Percentiles rank a stretch among this genome's conserved stretches.
Evolutionary conservation across 1,140 invertebrate genomes (phyloP).

Genomic region (Phthorimaea operculella): DNA sequence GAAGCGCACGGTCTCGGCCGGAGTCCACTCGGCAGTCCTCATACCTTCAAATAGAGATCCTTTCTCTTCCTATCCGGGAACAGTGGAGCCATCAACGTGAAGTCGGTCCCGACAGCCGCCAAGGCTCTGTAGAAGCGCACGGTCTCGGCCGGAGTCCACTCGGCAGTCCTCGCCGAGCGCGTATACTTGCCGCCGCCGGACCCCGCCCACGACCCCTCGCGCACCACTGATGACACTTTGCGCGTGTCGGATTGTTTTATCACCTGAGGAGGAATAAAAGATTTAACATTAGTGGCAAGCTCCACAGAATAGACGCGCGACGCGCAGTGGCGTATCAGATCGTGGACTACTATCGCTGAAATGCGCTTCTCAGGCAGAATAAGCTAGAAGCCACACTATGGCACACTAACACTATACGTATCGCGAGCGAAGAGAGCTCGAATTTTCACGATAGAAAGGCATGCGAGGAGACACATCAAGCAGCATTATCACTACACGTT

Average conservation of each 20-base stretch:
- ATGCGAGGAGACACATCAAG: too few relatives aligned
- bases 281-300: too few relatives aligned
- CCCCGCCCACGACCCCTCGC: slow-evolving; percentile 70
- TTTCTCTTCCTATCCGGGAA: slow-evolving; percentile 81
- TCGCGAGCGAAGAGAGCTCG: too few relatives aligned
- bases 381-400: too few relatives aligned
- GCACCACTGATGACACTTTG: slow-evolving; percentile 70
- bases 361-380: too few relatives aligned
- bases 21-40: slow-evolving; percentile 73
- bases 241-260: slow-evolving; percentile 79
- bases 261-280: slow-evolving; percentile 37
- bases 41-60: slow-evolving; percentile 82
- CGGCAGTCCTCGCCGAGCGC: slow-evolving; percentile 70
- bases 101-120: slow-evolving; percentile 88
- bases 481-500: too few relatives aligned
- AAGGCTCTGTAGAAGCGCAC: slow-evolving; percentile 89
- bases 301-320: too few relatives aligned
- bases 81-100: slow-evolving; percentile 85
- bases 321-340: too few relatives aligned
- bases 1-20: slow-evolving; percentile 84
- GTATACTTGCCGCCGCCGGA: slow-evolving; percentile 73
- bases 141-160: slow-evolving; percentile 79
- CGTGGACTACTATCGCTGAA: too few relatives aligned
- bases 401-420: too few relatives aligned
- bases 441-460: too few relatives aligned